Percentiles rank a stretch among this genome's conserved stretches.
Evolutionary conservation across 2,797 vertebrate genomes (phyloP).

Genomic region (Rhinoraja longicauda): DNA sequence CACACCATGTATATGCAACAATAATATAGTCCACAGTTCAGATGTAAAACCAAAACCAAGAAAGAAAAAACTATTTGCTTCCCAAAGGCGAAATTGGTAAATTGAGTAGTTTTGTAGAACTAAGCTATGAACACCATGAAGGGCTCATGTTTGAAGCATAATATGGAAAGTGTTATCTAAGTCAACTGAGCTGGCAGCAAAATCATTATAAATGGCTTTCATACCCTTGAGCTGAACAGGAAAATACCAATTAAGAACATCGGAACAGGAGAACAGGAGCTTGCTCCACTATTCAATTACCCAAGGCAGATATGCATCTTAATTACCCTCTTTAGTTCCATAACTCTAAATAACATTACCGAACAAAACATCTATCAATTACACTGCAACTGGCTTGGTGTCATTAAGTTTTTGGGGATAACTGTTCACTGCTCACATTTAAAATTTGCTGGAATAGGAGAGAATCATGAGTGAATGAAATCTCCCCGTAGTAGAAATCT

Average conservation of each 20-base stretch:
- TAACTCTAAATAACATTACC: background rate
- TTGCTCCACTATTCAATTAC: background rate
- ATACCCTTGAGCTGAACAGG: background rate
- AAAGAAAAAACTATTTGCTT: background rate
- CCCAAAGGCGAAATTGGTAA: background rate
- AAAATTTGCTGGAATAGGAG: background rate
- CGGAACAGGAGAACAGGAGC: background rate
- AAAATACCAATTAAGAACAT: background rate
- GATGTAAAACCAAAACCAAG: background rate
- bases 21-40: background rate
- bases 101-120: background rate
- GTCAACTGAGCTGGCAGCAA: background rate
- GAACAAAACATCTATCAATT: background rate
- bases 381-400: background rate
- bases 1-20: background rate
- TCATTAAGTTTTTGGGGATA: background rate
- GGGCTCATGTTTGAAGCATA: background rate
- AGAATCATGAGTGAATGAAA: background rate
- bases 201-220: background rate
- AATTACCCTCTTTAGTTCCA: background rate
- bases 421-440: background rate
- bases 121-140: background rate
- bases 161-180: background rate
- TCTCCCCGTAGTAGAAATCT: background rate
- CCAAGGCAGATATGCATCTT: background rate